Evolutionary conservation across 2,797 vertebrate species (phyloP).

Genomic region (Salmo trutta): DNA sequence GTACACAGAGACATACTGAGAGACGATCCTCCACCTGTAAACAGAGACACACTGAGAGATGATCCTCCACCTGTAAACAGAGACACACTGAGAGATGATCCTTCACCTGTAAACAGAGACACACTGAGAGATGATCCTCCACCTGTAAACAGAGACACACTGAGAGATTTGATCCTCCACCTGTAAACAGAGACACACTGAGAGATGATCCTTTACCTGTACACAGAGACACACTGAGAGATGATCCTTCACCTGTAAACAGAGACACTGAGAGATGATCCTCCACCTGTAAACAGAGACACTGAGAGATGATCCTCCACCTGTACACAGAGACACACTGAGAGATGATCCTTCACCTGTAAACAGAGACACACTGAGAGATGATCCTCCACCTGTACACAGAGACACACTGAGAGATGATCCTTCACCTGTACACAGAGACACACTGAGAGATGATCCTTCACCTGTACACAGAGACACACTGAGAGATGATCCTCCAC

Average conservation of each 20-base stretch:
- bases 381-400: constrained; percentile 53
- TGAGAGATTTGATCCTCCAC: constrained; percentile 7
- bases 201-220: not conserved
- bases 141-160: constrained; percentile 56
- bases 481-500: not conserved
- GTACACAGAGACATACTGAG: too few species aligned
- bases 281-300: too few species aligned
- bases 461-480: not conserved
- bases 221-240: too few species aligned
- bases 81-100: not conserved
- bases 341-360: too few species aligned
- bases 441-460: constrained; percentile 27
- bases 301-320: too few species aligned
- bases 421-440: constrained; percentile 57
- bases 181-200: not conserved
- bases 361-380: too few species aligned
- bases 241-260: too few species aligned
- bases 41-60: too few species aligned
- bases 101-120: constrained; percentile 58
- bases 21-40: too few species aligned
- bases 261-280: too few species aligned
- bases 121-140: constrained; percentile 31
- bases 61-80: too few species aligned
- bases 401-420: constrained; percentile 35
- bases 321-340: too few species aligned